Percentiles rank a stretch among this genome's conserved stretches.
Evolutionary conservation across 1,140 invertebrate genomes (phyloP).

Genomic region (Luehdorfia chinensis): DNA sequence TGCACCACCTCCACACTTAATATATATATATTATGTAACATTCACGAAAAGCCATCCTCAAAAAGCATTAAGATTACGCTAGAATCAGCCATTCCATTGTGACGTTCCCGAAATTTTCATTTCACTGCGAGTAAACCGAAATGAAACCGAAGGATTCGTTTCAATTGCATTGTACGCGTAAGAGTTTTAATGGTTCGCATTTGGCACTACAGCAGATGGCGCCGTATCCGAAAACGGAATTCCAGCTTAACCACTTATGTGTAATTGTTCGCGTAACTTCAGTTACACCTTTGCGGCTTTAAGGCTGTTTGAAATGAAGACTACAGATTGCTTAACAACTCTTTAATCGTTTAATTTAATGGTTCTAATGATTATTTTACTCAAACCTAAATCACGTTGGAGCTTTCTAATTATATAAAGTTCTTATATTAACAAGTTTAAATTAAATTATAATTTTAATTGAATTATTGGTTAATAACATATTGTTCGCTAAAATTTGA

Average conservation of each 20-base stretch:
- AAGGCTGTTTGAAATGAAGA: slow-evolving; percentile 13
- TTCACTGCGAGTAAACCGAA: not conserved
- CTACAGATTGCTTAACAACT: slow-evolving; percentile 5
- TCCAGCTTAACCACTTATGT: slow-evolving; percentile 15
- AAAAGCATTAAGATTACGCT: not conserved
- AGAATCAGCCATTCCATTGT: not conserved
- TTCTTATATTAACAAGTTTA: too few species aligned
- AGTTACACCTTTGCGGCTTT: slow-evolving; percentile 10
- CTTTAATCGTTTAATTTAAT: slow-evolving; percentile 13
- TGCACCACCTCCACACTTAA: too few species aligned
- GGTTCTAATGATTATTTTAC: slow-evolving; percentile 8
- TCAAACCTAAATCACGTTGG: slow-evolving; percentile 2
- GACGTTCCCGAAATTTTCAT: not conserved
- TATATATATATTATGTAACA: not conserved
- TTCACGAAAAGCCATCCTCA: not conserved
- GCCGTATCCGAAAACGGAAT: slow-evolving; percentile 11
- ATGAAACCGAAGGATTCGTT: not conserved
- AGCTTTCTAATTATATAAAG: not conserved
- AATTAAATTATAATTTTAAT: too few species aligned
- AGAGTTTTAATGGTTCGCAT: slow-evolving; percentile 9
- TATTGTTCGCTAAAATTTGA: too few species aligned
- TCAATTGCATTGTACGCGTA: slow-evolving; percentile 3
- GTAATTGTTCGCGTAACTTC: slow-evolving; percentile 15
- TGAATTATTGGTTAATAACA: too few species aligned
- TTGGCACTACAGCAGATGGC: slow-evolving; percentile 11